These are phyloP conservation scores for Zygaena filipendulae DNA, from an alignment of 2,888 invertebrate genomes.

Conservation along the genomic window DNA sequence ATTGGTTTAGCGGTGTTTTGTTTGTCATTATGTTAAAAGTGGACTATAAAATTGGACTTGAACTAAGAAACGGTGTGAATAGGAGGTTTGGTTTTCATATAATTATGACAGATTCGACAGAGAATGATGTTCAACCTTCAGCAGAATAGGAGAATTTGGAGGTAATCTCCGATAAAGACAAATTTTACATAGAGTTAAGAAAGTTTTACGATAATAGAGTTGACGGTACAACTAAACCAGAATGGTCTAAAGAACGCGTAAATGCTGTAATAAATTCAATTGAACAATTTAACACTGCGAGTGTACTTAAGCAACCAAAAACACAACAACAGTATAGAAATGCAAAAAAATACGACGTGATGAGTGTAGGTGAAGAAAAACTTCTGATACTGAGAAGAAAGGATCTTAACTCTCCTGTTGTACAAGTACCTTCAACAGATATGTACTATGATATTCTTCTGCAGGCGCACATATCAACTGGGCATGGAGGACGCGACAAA, in stretches of 20 bases:
- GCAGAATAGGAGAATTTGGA: conserved; percentile 11
- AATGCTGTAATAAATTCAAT: conserved; percentile 4
- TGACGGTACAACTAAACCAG: conserved; percentile 5
- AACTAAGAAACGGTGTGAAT: conserved; percentile 7
- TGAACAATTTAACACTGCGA: conserved; percentile 7
- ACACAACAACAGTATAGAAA: conserved; percentile 5
- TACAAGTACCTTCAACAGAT: conserved; percentile 4
- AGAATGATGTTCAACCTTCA: conserved; percentile 9
- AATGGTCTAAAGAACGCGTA: conserved; percentile 4
- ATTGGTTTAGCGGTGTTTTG: conserved; percentile 9
- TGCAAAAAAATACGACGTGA: conserved; percentile 5
- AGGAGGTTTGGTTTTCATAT: conserved; percentile 1
- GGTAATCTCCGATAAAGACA: conserved; percentile 4
- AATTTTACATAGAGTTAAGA: conserved; percentile 10
- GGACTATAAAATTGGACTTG: conserved; percentile 9
- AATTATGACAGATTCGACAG: conserved; percentile 9
- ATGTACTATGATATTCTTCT: conserved; percentile 7
- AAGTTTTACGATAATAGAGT: conserved; percentile 11
- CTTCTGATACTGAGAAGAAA: conserved; percentile 9
- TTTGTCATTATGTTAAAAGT: conserved; percentile 10
- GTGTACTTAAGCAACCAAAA: conserved; percentile 7
- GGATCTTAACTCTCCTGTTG: conserved; percentile 1
- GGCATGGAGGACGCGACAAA: conserved; percentile 12
- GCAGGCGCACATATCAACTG: conserved; percentile 8
- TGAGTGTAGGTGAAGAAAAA: conserved; percentile 8